phyloP scores from a whole-genome alignment of 2,888 invertebrate species.

The Parapristionchus giblindavisi region DNA sequence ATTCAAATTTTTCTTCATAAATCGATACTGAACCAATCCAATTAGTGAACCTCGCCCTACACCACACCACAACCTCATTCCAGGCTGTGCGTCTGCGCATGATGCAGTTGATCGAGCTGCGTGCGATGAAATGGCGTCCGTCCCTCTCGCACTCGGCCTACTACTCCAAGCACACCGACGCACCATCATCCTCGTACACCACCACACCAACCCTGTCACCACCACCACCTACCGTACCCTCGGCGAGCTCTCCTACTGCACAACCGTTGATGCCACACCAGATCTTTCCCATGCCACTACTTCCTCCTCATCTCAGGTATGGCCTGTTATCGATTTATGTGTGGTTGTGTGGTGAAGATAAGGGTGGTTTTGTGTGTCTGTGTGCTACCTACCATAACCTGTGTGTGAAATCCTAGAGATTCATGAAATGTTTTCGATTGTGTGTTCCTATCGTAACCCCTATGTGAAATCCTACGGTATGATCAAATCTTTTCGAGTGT shows the following conservation, averaged over 20 bases:
- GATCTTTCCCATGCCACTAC: not conserved
- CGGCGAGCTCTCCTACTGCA: not conserved
- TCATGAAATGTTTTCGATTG: too few relatives aligned
- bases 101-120: conserved; percentile 89
- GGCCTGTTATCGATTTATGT: too few relatives aligned
- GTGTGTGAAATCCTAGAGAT: too few relatives aligned
- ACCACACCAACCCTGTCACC: not conserved
- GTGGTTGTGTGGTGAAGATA: too few relatives aligned
- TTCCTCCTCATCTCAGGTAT: not conserved
- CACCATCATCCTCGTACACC: not conserved
- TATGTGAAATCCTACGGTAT: too few relatives aligned
- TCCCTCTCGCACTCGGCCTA: conserved; percentile 73
- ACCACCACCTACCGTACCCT: conserved; percentile 1
- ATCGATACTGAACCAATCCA: too few relatives aligned
- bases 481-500: not conserved
- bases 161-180: conserved; percentile 55
- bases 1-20: too few relatives aligned
- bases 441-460: not conserved
- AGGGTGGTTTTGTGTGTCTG: too few relatives aligned
- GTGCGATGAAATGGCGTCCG: conserved; percentile 89
- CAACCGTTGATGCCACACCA: not conserved
- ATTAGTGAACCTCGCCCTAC: too few relatives aligned
- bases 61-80: not conserved
- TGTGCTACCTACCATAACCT: too few relatives aligned
- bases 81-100: conserved; percentile 71